A percentile compares a stretch with the other conserved stretches of the same genome.
These are phyloP conservation scores for Tetheella fluctuosa DNA, from an alignment of 2,888 invertebrate species.

Conservation along the genomic window DNA sequence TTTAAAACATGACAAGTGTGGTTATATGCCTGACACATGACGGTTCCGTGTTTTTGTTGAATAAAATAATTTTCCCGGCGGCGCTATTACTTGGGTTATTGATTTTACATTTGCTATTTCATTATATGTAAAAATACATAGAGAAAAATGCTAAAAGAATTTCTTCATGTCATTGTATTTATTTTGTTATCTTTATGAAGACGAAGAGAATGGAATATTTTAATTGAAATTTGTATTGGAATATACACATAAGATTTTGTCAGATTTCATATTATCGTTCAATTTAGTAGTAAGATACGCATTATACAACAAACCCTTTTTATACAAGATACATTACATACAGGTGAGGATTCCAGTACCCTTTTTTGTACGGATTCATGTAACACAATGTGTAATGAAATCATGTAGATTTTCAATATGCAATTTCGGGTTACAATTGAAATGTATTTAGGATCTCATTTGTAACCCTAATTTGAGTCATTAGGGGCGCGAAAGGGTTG, in stretches of 20 bases:
- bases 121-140: no score
- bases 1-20: background rate
- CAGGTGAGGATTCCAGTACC: background rate
- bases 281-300: background rate
- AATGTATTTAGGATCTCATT: slow-evolving; percentile 30
- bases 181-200: no score
- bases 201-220: no score
- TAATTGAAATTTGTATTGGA: background rate
- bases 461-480: slow-evolving; percentile 35
- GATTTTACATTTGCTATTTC: no score
- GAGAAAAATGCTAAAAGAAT: no score
- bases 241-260: background rate
- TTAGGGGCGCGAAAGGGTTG: slow-evolving; percentile 29
- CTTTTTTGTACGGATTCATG: slow-evolving; percentile 5
- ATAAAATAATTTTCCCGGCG: background rate
- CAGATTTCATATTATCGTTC: background rate
- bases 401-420: background rate
- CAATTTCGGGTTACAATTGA: slow-evolving; percentile 22
- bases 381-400: background rate
- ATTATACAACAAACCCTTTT: background rate
- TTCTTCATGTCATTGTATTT: no score
- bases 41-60: background rate
- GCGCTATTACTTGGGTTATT: no score
- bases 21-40: background rate
- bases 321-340: background rate